A percentile compares a stretch with the other conserved stretches of the same genome.
These are phyloP conservation scores for Nemurella pictetii DNA, from an alignment of 2,888 invertebrate species.

Conservation along the genomic window DNA sequence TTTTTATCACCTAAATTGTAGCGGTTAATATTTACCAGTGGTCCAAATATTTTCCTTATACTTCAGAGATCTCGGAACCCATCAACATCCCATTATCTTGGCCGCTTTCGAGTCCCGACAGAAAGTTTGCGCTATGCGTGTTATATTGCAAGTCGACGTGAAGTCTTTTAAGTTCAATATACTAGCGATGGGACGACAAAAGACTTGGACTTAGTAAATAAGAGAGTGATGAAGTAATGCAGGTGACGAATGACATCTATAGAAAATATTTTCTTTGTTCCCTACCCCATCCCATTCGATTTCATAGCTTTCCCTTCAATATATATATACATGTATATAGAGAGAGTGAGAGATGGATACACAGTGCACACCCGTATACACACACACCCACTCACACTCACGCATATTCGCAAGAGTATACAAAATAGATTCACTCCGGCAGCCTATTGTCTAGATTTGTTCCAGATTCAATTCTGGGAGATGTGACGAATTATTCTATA, in stretches of 20 bases:
- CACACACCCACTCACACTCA: no score
- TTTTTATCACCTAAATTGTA: not conserved
- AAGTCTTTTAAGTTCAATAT: not conserved
- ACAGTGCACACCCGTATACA: no score
- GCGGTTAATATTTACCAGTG: conserved; percentile 2
- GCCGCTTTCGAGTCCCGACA: not conserved
- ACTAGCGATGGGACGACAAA: not conserved
- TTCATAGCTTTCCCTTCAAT: not conserved
- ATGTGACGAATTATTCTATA: not conserved
- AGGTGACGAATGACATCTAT: not conserved
- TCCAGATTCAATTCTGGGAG: not conserved
- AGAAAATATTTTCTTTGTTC: not conserved
- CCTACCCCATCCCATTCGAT: not conserved
- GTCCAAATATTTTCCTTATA: not conserved
- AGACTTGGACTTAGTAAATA: not conserved
- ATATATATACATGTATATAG: no score
- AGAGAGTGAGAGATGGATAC: no score
- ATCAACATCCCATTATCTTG: not conserved
- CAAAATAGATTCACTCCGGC: not conserved
- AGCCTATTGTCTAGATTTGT: not conserved
- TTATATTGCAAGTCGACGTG: not conserved
- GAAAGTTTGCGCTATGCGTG: not conserved
- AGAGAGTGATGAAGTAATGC: not conserved
- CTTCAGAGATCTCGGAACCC: not conserved
- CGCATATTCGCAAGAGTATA: not conserved